Conservation (phyloP, 53 echinoderm and acorn worm genomes). For the Pentamera pediparva region DNA sequence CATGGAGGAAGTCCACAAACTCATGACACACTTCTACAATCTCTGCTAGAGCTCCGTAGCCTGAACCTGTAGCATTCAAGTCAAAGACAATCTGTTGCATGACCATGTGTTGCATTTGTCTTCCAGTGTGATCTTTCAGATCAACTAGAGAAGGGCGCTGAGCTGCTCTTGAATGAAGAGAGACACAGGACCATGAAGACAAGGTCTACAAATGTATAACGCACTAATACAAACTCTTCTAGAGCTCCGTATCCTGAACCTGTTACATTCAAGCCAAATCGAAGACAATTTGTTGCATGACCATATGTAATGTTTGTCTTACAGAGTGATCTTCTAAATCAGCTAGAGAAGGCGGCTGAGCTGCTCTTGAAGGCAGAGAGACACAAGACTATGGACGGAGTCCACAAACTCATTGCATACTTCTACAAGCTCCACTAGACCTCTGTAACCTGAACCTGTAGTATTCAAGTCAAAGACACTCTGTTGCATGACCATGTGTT, state of each 20-base stretch:
- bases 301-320: not conserved
- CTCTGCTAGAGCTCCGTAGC: too few relatives aligned
- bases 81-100: not conserved
- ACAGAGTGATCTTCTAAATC: conserved; percentile 64
- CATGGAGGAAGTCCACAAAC: conserved; percentile 91
- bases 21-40: conserved; percentile 93
- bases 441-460: too few relatives aligned
- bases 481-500: not conserved
- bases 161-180: conserved; percentile 74
- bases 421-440: conserved; percentile 94
- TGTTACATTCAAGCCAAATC: too few relatives aligned
- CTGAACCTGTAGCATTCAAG: too few relatives aligned
- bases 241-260: too few relatives aligned
- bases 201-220: too few relatives aligned
- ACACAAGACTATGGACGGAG: conserved; percentile 83
- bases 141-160: conserved; percentile 66
- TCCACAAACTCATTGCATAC: conserved; percentile 84
- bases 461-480: not conserved
- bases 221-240: too few relatives aligned
- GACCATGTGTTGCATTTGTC: not conserved
- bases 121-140: conserved; percentile 59
- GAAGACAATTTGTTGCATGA: not conserved
- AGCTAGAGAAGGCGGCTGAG: conserved; percentile 68
- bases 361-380: conserved; percentile 81
- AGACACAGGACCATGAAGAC: too few relatives aligned